Conservation (phyloP, 2,113 vertebrate species). For the Nicator chloris region DNA sequence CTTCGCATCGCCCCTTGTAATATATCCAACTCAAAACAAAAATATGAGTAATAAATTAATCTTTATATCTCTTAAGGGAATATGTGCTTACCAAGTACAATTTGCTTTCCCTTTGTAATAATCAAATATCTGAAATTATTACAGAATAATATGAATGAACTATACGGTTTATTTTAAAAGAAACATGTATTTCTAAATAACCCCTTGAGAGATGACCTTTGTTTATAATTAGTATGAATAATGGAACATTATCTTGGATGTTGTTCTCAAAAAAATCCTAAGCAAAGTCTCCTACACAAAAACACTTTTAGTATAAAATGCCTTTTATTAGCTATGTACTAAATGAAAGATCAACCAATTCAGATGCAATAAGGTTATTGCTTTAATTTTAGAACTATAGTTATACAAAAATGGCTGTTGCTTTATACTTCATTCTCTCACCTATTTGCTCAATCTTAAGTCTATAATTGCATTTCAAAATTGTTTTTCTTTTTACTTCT, state of each 20-base stretch:
- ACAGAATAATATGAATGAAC: not conserved
- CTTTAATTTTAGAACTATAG: constrained; percentile 3
- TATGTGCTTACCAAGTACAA: not conserved
- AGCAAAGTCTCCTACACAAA: not conserved
- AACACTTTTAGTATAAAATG: not conserved
- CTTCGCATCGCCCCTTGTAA: not conserved
- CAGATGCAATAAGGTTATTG: not conserved
- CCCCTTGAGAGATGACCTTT: not conserved
- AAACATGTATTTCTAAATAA: not conserved
- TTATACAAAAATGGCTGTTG: not conserved
- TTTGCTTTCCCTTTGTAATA: not conserved
- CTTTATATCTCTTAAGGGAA: not conserved
- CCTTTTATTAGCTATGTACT: constrained; percentile 27
- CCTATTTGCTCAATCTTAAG: not conserved
- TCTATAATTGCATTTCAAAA: not conserved
- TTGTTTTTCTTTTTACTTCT: not conserved
- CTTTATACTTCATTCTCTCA: not conserved
- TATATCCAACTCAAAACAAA: not conserved
- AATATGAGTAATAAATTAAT: not conserved
- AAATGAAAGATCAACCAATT: constrained; percentile 21
- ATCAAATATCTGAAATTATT: not conserved
- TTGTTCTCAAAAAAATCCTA: not conserved
- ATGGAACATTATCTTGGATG: not conserved
- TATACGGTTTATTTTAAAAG: not conserved
- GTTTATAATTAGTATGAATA: not conserved